phyloP scores from a whole-genome alignment of 2,797 vertebrate genomes.

The Falco naumanni region DNA sequence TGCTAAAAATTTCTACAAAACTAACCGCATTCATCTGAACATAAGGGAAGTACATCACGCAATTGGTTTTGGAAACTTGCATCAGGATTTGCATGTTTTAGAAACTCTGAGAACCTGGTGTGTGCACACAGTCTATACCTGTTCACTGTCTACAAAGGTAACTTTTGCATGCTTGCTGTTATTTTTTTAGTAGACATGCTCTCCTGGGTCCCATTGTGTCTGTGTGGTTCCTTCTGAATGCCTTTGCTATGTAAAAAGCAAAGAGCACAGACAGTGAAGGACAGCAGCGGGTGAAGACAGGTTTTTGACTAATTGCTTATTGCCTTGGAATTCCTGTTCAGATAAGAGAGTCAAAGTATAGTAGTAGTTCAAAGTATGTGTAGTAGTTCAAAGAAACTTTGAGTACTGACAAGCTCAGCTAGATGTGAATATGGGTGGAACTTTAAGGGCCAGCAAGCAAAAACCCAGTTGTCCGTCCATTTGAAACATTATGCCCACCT shows the following conservation, averaged over 20 bases:
- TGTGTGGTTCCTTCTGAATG: not conserved
- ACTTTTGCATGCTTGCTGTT: not conserved
- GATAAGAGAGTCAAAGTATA: not conserved
- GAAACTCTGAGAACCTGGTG: not conserved
- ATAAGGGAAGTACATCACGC: not conserved
- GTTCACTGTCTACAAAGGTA: not conserved
- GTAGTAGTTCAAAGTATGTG: not conserved
- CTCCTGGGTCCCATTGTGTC: not conserved
- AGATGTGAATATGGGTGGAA: not conserved
- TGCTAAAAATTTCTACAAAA: not conserved
- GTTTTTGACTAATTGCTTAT: not conserved
- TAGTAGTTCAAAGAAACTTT: not conserved
- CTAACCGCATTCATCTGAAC: not conserved
- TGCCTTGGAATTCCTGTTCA: not conserved
- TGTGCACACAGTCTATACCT: accelerated
- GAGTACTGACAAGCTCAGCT: not conserved
- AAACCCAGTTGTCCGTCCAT: not conserved
- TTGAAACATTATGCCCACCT: not conserved
- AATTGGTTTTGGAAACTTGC: not conserved
- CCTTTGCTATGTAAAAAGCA: not conserved
- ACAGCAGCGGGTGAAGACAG: not conserved
- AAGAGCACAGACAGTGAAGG: not conserved
- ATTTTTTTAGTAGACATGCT: not conserved
- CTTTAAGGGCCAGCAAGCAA: not conserved
- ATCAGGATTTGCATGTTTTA: not conserved